These are phyloP conservation scores for Neopelma chrysocephalum DNA, from an alignment of 2,797 vertebrate species.

Conservation along the genomic window DNA sequence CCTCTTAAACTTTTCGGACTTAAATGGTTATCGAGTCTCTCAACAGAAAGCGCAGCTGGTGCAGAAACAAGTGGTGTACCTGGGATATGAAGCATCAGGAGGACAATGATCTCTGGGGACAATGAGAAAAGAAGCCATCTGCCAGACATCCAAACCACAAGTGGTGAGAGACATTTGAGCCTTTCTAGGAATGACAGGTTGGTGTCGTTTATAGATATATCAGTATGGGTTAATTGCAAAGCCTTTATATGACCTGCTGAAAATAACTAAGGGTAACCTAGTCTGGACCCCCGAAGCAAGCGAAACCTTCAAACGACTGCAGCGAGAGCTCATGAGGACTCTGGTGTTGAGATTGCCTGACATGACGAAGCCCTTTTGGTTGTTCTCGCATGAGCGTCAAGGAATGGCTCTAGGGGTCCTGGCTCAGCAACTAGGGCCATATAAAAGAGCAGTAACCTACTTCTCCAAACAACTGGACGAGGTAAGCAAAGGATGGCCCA, in stretches of 20 bases:
- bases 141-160: neutral
- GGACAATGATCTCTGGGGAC: neutral
- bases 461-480: no score
- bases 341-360: no score
- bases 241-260: neutral
- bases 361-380: no score
- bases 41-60: neutral
- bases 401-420: no score
- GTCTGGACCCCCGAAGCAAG: no score
- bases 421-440: no score
- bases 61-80: neutral
- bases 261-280: neutral
- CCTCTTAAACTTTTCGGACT: neutral
- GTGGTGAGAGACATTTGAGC: neutral
- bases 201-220: neutral
- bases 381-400: no score
- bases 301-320: no score
- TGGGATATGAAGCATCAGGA: neutral
- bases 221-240: neutral
- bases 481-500: no score
- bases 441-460: no score
- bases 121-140: neutral
- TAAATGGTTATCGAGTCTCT: neutral
- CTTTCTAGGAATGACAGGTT: neutral
- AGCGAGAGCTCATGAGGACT: no score